phyloP scores from a whole-genome alignment of 2,113 vertebrate genomes.

The Trachemys scripta region DNA sequence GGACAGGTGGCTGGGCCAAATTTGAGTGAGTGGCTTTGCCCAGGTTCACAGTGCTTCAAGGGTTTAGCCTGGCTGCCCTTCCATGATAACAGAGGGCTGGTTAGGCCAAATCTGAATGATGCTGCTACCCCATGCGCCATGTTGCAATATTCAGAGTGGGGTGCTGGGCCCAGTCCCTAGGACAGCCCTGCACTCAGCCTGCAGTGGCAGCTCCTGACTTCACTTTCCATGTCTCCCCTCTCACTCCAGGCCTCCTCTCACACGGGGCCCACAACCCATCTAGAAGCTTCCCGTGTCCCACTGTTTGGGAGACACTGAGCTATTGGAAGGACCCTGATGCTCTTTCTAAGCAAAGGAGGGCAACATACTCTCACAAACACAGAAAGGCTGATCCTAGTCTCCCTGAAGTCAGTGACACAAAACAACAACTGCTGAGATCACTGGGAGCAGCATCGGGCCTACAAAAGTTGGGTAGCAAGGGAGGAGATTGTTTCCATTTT shows the following conservation, averaged over 20 bases:
- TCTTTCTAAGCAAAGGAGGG: neutral
- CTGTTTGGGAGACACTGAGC: neutral
- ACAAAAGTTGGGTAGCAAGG: neutral
- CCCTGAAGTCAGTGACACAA: rapidly evolving
- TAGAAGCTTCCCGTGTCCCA: neutral
- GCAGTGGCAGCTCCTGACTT: neutral
- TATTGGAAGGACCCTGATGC: neutral
- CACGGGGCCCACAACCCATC: too few species aligned
- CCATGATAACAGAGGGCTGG: too few species aligned
- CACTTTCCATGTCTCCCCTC: neutral
- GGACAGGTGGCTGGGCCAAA: neutral
- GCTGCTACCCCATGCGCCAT: neutral
- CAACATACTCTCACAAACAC: neutral
- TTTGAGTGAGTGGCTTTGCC: neutral
- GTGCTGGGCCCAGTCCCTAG: neutral
- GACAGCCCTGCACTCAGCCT: neutral
- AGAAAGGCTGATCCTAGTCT: neutral
- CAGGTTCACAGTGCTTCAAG: neutral
- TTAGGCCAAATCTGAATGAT: too few species aligned
- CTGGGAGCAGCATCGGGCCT: neutral
- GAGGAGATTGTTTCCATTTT: neutral
- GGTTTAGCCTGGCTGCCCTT: neutral
- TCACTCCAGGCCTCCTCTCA: neutral
- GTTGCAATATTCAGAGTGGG: neutral
- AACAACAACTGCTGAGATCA: neutral